phyloP scores from a whole-genome alignment of 2,113 vertebrate species.

The Proteles cristata region DNA sequence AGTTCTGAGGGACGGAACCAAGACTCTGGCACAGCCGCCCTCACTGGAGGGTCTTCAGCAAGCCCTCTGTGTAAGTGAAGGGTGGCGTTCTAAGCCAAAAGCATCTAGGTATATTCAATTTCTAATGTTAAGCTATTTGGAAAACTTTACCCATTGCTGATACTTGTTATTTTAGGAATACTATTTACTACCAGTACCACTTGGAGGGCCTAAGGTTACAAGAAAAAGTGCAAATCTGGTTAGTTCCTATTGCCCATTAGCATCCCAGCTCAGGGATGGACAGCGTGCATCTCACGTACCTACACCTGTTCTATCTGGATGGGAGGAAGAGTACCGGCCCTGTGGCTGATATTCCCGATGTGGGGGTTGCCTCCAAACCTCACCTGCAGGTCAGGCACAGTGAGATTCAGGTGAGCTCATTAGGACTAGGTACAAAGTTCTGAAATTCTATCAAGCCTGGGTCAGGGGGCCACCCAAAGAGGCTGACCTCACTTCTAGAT shows the following conservation, averaged over 20 bases:
- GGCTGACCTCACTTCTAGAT: neutral
- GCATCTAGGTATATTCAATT: neutral
- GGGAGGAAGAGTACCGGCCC: neutral
- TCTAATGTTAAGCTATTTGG: neutral
- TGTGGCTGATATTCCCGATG: neutral
- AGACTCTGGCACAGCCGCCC: neutral
- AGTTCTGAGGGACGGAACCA: neutral
- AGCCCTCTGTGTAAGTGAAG: neutral
- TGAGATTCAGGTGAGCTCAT: neutral
- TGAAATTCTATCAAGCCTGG: neutral
- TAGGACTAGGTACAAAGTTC: neutral
- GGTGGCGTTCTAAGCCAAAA: neutral
- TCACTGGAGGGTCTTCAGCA: neutral
- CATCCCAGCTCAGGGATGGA: neutral
- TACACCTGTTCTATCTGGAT: neutral
- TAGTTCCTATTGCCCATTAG: neutral
- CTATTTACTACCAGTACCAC: neutral
- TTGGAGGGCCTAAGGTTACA: neutral
- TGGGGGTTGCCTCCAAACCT: neutral
- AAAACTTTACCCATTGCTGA: neutral
- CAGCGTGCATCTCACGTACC: neutral
- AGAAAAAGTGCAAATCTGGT: neutral
- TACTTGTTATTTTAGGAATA: neutral
- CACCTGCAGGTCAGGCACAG: neutral
- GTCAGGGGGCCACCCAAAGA: constrained; percentile 34